Conservation (phyloP, 2,797 vertebrate species). For the Gobio occitaniae region DNA sequence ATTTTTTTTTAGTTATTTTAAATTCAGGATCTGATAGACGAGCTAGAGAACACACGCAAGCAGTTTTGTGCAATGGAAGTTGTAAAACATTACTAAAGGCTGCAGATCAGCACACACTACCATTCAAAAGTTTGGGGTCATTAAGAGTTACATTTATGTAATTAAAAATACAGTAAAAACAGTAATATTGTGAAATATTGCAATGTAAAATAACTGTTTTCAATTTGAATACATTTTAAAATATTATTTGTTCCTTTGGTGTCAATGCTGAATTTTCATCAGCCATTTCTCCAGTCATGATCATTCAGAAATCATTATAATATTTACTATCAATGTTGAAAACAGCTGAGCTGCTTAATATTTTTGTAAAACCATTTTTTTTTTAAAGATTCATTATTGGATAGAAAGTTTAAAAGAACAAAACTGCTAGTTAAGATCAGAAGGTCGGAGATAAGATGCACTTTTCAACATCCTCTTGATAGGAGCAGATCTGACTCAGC, state of each 20-base stretch:
- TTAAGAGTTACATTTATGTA: not conserved
- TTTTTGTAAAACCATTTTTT: not conserved
- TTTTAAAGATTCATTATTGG: not conserved
- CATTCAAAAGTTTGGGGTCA: not conserved
- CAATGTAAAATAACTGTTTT: not conserved
- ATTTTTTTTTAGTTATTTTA: not conserved
- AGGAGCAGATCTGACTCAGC: constrained; percentile 24
- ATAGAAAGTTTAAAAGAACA: not conserved
- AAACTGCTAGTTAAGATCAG: constrained; percentile 14
- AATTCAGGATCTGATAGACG: not conserved
- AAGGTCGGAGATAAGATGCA: constrained; percentile 21
- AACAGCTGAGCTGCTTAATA: not conserved
- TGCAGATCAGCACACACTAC: not conserved
- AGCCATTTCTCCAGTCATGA: not conserved
- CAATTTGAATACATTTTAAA: not conserved
- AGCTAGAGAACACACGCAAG: not conserved
- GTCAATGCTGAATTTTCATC: not conserved
- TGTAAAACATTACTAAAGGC: not conserved
- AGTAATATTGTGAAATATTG: not conserved
- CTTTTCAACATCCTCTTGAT: constrained; percentile 19
- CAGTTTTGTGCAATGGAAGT: not conserved
- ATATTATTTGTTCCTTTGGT: not conserved
- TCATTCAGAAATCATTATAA: not conserved
- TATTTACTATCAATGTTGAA: not conserved
- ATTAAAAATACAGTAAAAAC: not conserved